Evolutionary conservation across 2,888 invertebrate species (phyloP).

Genomic region (Polydrusus cervinus): DNA sequence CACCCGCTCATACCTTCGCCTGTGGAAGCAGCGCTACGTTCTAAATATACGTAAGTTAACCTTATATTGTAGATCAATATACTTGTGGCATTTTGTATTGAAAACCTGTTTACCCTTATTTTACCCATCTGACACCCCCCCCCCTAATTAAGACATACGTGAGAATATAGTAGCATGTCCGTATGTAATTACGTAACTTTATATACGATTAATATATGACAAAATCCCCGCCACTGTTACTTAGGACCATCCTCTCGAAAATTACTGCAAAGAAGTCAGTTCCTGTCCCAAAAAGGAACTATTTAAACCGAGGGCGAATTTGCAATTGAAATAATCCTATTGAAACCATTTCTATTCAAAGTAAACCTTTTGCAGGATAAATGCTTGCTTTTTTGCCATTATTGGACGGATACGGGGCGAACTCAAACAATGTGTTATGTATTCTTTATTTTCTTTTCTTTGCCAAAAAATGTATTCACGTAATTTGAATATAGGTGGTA

Average conservation of each 20-base stretch:
- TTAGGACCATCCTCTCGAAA: constrained; percentile 39
- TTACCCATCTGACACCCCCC: too few species aligned
- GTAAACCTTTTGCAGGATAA: constrained; percentile 49
- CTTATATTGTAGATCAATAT: too few species aligned
- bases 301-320: constrained; percentile 49
- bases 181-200: too few species aligned
- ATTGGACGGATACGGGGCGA: constrained; percentile 42
- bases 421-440: constrained; percentile 47
- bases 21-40: too few species aligned
- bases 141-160: too few species aligned
- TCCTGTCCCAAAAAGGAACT: constrained; percentile 49
- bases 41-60: too few species aligned
- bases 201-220: too few species aligned
- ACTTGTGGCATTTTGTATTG: too few species aligned
- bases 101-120: too few species aligned
- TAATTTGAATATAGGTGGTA: constrained; percentile 42
- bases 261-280: constrained; percentile 53
- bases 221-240: constrained; percentile 32
- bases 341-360: constrained; percentile 53
- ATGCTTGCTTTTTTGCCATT: constrained; percentile 49
- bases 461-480: constrained; percentile 35
- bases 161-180: too few species aligned
- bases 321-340: constrained; percentile 54
- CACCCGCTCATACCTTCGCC: too few species aligned
- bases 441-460: constrained; percentile 37